These are phyloP conservation scores for Charina bottae DNA, from an alignment of 2,113 vertebrate species.

Conservation along the genomic window DNA sequence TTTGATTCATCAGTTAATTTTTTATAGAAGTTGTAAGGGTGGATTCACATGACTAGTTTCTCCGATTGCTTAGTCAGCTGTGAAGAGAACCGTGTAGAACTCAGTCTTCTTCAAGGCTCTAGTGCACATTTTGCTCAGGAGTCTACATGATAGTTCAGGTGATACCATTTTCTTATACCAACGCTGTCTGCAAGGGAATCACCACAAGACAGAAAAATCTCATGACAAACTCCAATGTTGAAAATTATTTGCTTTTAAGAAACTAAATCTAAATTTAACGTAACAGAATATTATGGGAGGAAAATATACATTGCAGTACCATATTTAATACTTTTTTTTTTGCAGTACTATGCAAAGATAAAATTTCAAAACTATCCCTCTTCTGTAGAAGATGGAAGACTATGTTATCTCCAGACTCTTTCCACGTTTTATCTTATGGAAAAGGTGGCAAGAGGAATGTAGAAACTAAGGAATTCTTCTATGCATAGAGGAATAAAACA, in stretches of 20 bases:
- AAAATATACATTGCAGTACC: background rate
- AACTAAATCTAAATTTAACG: background rate
- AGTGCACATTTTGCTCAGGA: background rate
- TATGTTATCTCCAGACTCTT: background rate
- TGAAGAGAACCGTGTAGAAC: background rate
- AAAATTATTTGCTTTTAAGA: background rate
- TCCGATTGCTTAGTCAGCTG: background rate
- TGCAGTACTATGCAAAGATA: background rate
- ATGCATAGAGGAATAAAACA: background rate
- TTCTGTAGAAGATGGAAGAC: constrained; percentile 21
- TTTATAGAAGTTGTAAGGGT: constrained; percentile 25
- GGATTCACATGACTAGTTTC: constrained; percentile 37
- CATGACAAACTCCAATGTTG: background rate
- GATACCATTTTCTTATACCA: background rate
- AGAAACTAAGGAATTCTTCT: background rate
- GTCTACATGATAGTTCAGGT: background rate
- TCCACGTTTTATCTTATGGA: background rate
- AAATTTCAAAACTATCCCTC: background rate
- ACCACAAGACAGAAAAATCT: background rate
- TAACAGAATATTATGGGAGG: background rate
- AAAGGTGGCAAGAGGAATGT: background rate
- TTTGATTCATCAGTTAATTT: constrained; percentile 36
- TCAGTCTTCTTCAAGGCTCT: background rate
- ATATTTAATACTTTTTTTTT: background rate
- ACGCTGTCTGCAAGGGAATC: background rate